Evolutionary conservation across 2,797 vertebrate species (phyloP).

Genomic region (Philypnodon macrostomus): DNA sequence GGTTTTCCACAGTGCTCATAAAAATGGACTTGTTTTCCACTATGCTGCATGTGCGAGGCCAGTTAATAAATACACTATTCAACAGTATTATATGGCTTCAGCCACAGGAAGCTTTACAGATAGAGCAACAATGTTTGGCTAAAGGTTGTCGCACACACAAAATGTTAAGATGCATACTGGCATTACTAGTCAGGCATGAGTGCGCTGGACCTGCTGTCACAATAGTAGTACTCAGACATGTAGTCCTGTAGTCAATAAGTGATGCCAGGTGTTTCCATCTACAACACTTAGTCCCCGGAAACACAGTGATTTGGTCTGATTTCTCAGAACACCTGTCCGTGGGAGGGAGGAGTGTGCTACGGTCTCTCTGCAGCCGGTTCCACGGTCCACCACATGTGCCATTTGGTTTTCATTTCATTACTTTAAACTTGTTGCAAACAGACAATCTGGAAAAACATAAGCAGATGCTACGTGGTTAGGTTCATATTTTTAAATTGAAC

Average conservation of each 20-base stretch:
- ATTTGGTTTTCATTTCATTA: slow-evolving; percentile 81
- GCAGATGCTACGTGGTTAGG: slow-evolving; percentile 67
- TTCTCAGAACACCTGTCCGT: slow-evolving; percentile 70
- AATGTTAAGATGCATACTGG: slow-evolving; percentile 3
- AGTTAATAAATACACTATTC: slow-evolving; percentile 75
- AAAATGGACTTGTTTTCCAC: slow-evolving; percentile 77
- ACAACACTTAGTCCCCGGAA: slow-evolving; percentile 41
- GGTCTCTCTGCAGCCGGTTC: slow-evolving; percentile 57
- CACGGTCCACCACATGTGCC: slow-evolving; percentile 59
- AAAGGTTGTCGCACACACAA: slow-evolving; percentile 35
- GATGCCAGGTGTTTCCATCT: slow-evolving; percentile 47
- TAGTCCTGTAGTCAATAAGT: slow-evolving; percentile 41
- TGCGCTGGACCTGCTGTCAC: slow-evolving; percentile 6
- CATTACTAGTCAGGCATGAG: slow-evolving; percentile 16
- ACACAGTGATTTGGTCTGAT: slow-evolving; percentile 49
- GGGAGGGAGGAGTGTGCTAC: slow-evolving; percentile 39
- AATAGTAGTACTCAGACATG: slow-evolving; percentile 42
- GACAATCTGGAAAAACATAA: slow-evolving; percentile 61
- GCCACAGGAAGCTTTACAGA: slow-evolving; percentile 63
- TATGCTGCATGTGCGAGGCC: slow-evolving; percentile 59
- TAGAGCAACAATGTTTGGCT: slow-evolving; percentile 38
- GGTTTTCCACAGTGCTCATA: slow-evolving; percentile 77
- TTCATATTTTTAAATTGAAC: slow-evolving; percentile 12
- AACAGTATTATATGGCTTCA: slow-evolving; percentile 41
- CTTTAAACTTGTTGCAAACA: slow-evolving; percentile 75